Percentiles rank a stretch among this genome's conserved stretches.
phyloP scores from a whole-genome alignment of 2,888 invertebrate species.

The Linnaemya vulpina region DNA sequence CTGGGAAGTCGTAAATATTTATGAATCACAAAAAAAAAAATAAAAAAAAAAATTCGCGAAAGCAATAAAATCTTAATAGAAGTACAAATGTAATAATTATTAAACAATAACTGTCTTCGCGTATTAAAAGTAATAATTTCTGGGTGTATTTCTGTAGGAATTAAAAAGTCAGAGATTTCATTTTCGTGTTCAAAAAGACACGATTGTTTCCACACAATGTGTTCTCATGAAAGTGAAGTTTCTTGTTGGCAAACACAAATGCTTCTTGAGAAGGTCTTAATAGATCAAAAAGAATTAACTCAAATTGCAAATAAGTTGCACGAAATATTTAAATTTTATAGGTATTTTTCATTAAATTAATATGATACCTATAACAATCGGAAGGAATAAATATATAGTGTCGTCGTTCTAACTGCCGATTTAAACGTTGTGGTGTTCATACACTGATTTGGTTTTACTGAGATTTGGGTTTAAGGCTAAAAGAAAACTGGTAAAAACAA shows the following conservation, averaged over 20 bases:
- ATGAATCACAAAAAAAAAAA: constrained; percentile 36
- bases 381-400: too few species aligned
- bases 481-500: too few species aligned
- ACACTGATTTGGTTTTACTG: too few species aligned
- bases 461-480: too few species aligned
- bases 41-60: constrained; percentile 28
- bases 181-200: constrained; percentile 20
- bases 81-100: constrained; percentile 58
- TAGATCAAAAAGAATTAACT: too few species aligned
- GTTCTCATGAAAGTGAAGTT: constrained; percentile 29
- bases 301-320: too few species aligned
- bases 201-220: not conserved
- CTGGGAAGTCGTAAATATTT: constrained; percentile 40
- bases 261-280: not conserved
- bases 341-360: too few species aligned
- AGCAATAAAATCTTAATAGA: constrained; percentile 40
- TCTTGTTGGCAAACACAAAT: not conserved
- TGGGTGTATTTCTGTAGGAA: not conserved
- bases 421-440: too few species aligned
- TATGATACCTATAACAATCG: too few species aligned
- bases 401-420: too few species aligned
- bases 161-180: not conserved
- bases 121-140: constrained; percentile 29
- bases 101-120: constrained; percentile 62
- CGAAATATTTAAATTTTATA: too few species aligned